Evolutionary conservation across 2,113 vertebrate species (phyloP).

Genomic region (Delphinus delphis): DNA sequence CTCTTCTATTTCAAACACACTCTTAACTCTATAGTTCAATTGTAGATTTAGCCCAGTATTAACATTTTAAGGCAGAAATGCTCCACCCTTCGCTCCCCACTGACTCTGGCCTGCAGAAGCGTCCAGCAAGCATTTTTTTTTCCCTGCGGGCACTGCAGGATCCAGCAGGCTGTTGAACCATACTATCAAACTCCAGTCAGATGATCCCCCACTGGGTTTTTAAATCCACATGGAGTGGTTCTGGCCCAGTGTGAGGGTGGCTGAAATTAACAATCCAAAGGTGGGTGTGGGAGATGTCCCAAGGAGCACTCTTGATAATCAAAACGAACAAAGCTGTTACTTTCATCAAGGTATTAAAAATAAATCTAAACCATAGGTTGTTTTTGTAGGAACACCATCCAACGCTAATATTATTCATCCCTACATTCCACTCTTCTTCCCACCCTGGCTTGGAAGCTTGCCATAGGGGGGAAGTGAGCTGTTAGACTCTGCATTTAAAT

Average conservation of each 20-base stretch:
- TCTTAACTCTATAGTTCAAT: not conserved
- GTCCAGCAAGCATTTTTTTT: not conserved
- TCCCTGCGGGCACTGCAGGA: not conserved
- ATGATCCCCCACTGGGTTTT: conserved; percentile 6
- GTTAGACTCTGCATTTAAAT: conserved; percentile 74
- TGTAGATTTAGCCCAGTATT: not conserved
- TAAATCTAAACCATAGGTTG: conserved; percentile 33
- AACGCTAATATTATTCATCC: not conserved
- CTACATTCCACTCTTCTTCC: not conserved
- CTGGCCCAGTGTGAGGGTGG: not conserved
- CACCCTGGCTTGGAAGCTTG: not conserved
- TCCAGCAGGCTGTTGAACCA: not conserved
- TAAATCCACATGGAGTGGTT: conserved; percentile 38
- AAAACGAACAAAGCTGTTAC: conserved; percentile 43
- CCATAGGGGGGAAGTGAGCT: not conserved
- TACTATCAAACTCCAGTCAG: not conserved
- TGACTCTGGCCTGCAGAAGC: not conserved
- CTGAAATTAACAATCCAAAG: not conserved
- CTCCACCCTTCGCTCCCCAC: not conserved
- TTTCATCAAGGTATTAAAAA: conserved; percentile 50
- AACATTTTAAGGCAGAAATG: not conserved
- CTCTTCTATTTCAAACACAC: not conserved
- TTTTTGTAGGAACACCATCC: not conserved
- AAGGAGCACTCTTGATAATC: not conserved
- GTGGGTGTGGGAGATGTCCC: not conserved